phyloP scores from a whole-genome alignment of 2,797 vertebrate genomes.

The Hydrolagus colliei region DNA sequence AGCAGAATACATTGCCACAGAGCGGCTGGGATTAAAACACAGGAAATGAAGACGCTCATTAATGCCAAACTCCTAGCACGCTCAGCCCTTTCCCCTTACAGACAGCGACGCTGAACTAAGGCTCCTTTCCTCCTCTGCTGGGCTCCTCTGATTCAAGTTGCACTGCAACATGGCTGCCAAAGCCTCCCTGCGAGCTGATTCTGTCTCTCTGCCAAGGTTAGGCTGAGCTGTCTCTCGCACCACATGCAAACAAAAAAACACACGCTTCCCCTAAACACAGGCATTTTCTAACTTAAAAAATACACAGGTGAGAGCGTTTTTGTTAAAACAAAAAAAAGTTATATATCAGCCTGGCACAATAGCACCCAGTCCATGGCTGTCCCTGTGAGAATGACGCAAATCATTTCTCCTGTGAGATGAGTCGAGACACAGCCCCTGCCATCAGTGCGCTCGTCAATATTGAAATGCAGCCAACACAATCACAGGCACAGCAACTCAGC shows the following conservation, averaged over 20 bases:
- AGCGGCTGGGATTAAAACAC: background rate
- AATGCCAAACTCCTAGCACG: background rate
- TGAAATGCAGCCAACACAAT: conserved; percentile 32
- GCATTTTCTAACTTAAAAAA: background rate
- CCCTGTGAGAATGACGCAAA: conserved; percentile 20
- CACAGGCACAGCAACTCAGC: conserved; percentile 27
- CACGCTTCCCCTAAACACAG: background rate
- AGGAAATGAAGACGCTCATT: background rate
- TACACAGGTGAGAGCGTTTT: too few relatives aligned
- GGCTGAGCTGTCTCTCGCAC: conserved; percentile 36
- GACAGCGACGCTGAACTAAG: background rate
- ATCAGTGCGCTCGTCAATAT: conserved; percentile 26
- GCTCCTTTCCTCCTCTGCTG: conserved; percentile 16
- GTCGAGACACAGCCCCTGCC: background rate
- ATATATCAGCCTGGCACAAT: conserved; percentile 7
- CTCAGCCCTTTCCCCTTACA: background rate
- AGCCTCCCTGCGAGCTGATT: conserved; percentile 35
- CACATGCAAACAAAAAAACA: conserved; percentile 28
- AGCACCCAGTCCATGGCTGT: conserved; percentile 22
- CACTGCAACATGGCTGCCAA: conserved; percentile 48
- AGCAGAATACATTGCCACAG: conserved; percentile 18
- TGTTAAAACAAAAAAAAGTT: background rate
- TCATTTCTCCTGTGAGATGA: conserved; percentile 3
- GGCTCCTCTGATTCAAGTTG: conserved; percentile 28
- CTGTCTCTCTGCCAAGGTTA: conserved; percentile 44